These are phyloP conservation scores for Adelges cooleyi DNA, from an alignment of 1,140 invertebrate genomes.

Conservation along the genomic window DNA sequence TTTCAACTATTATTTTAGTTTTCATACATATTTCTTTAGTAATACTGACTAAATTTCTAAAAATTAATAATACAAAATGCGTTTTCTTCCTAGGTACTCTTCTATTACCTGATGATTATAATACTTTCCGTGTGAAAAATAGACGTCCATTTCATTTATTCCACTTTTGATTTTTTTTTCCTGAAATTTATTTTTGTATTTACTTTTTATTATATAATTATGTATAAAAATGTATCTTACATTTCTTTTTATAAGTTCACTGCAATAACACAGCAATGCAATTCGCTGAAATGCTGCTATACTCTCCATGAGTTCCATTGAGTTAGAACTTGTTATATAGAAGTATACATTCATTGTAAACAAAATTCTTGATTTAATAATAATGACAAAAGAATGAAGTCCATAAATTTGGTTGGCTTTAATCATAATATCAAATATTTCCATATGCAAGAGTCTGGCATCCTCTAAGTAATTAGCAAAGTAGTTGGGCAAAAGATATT, in stretches of 20 bases:
- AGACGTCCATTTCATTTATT: slow-evolving; percentile 18
- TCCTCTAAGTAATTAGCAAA: slow-evolving; percentile 15
- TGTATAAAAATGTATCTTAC: too few species aligned
- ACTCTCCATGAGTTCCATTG: slow-evolving; percentile 9
- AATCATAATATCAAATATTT: slow-evolving; percentile 11
- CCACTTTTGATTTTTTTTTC: slow-evolving; percentile 11
- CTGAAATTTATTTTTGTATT: not conserved
- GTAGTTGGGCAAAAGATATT: slow-evolving; percentile 12
- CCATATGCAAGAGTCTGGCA: slow-evolving; percentile 4
- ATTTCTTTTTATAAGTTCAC: slow-evolving; percentile 18
- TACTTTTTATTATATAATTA: too few species aligned
- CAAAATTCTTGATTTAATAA: slow-evolving; percentile 22
- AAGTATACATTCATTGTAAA: slow-evolving; percentile 3
- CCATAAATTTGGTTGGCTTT: slow-evolving; percentile 8
- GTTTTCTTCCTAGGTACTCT: too few species aligned
- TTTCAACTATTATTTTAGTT: too few species aligned
- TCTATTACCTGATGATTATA: slow-evolving; percentile 13
- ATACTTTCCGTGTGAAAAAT: slow-evolving; percentile 5
- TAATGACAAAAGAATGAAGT: not conserved
- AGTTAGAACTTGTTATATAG: not conserved
- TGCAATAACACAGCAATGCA: slow-evolving; percentile 11
- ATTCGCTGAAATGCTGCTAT: slow-evolving; percentile 5
- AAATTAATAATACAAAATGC: too few species aligned
- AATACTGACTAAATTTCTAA: too few species aligned
- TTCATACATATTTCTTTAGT: too few species aligned